Conservation (phyloP, 2,797 vertebrate genomes). For the Siniperca undulata region DNA sequence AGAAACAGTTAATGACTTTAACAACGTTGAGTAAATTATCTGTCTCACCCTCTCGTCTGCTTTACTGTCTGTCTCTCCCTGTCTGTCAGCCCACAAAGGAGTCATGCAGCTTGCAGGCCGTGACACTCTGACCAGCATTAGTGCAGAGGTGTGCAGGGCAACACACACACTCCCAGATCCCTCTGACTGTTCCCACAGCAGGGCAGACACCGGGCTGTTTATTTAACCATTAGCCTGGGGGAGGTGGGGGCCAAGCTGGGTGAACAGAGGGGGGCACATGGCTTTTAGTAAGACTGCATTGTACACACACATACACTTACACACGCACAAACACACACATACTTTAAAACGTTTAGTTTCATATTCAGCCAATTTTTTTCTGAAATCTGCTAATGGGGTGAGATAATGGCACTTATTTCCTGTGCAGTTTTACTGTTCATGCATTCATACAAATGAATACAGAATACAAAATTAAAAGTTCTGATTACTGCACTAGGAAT, state of each 20-base stretch:
- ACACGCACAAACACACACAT: constrained; percentile 21
- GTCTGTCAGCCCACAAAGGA: constrained; percentile 59
- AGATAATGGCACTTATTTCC: not conserved
- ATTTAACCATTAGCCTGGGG: constrained; percentile 74
- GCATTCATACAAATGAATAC: not conserved
- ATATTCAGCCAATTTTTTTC: not conserved
- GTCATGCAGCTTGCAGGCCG: constrained; percentile 57
- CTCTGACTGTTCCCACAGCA: constrained; percentile 72
- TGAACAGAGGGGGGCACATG: constrained; percentile 25
- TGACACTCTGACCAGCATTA: constrained; percentile 59
- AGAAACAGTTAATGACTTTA: constrained; percentile 66
- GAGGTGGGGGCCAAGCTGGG: constrained; percentile 53
- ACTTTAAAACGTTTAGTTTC: not conserved
- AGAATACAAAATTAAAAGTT: not conserved
- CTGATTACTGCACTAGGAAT: not conserved
- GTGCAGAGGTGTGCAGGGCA: constrained; percentile 53
- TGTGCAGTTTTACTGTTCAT: not conserved
- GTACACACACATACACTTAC: constrained; percentile 24
- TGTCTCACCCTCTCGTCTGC: constrained; percentile 52
- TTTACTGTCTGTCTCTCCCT: constrained; percentile 37
- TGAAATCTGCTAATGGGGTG: not conserved
- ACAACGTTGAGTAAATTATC: constrained; percentile 44
- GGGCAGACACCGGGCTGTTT: constrained; percentile 76
- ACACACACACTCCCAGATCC: constrained; percentile 53
- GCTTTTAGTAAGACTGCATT: constrained; percentile 40